Base-by-base conservation (phyloP, 2,797 vertebrate genomes). In the Thripadectes ignobilis region DNA sequence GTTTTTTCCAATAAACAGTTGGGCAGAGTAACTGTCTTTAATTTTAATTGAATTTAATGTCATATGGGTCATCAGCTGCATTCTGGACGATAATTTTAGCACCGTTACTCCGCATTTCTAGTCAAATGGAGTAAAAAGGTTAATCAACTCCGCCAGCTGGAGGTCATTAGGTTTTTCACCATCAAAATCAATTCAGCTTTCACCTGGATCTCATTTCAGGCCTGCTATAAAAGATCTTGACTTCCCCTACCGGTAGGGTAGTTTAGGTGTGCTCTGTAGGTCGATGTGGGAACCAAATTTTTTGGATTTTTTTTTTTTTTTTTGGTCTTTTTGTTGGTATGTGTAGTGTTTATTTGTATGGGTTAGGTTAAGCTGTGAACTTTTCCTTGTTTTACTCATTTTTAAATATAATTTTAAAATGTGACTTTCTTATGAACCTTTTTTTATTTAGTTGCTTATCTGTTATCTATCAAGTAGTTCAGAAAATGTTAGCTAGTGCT, bases 171-270 rank as follows among this genome's bases (percentile, higher is more conserved):
- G 19, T 54, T 45, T 71, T 80, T 68, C 10, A 71, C 14, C 15
- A 39, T 36, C 54, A 86, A 54, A 65, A 73, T 15, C 36, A 73
- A 43, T 65, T n/a, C 27, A 30, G 23, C 23, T 90, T 80, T 89
- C 41, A 86, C 38, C 49, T 84, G 58, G 22, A 43, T 51, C 30
- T 55, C 3, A 0, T 92, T 86, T 81, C 19, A 55, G 38, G 17
- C 13, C 29, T 46, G 2, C 21, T 78, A 13, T 52, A 23, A 88
- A 91, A 34, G 4, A 32, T 14, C 20, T 26, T 73, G 20, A 15
- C 13, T 20, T 8, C 14, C 1, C 3, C 1, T 0, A 1, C 1
- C 1, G 0, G 0, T 1, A 0, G 2, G 0, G 0, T 0, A 0
- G 5, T 5, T 38, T 57, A 0, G 12, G 0, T 22, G 4, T 0